Percentiles rank a stretch among this genome's conserved stretches.
Evolutionary conservation across 2,113 vertebrate genomes (phyloP).

Genomic region (Crotalus helleri): DNA sequence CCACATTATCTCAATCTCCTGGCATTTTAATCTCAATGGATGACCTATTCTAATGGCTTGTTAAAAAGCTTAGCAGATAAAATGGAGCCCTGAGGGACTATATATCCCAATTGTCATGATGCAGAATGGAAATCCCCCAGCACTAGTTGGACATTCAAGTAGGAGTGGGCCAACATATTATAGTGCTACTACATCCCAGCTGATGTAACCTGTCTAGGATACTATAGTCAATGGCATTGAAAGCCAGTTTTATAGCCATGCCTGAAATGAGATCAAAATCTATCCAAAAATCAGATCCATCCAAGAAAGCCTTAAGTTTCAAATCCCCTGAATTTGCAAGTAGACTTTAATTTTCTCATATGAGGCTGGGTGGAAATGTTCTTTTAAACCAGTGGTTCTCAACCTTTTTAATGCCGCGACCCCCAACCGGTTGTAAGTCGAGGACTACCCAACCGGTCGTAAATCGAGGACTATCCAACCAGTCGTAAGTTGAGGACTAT

Average conservation of each 20-base stretch:
- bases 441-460: too few relatives aligned
- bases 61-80: background rate
- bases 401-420: too few relatives aligned
- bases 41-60: background rate
- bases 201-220: background rate
- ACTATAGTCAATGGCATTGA: background rate
- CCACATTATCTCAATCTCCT: background rate
- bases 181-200: background rate
- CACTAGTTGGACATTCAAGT: background rate
- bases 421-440: too few relatives aligned
- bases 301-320: background rate
- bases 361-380: background rate
- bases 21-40: too few relatives aligned
- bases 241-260: background rate
- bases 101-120: background rate
- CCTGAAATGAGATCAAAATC: background rate
- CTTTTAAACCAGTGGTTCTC: too few relatives aligned
- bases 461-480: too few relatives aligned
- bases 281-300: background rate
- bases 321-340: background rate
- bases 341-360: background rate
- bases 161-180: background rate
- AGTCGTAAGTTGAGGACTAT: too few relatives aligned
- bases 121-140: background rate
- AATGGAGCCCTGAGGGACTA: background rate